phyloP scores from a whole-genome alignment of 2,888 invertebrate species.

The Neoaliturus tenellus region DNA sequence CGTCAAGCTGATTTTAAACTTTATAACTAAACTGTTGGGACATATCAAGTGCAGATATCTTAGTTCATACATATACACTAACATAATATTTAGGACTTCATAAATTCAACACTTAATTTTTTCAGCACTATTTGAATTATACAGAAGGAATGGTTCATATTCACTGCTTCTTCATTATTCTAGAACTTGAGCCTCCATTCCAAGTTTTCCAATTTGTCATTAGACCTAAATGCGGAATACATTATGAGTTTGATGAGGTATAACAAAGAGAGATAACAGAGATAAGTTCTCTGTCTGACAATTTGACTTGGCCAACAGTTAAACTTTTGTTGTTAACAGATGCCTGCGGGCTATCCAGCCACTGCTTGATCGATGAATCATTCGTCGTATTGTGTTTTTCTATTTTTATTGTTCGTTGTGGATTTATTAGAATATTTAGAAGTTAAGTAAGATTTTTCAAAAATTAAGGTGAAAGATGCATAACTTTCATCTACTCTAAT shows the following conservation, averaged over 20 bases:
- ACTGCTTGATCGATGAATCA: slow-evolving; percentile 16
- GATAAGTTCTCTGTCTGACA: slow-evolving; percentile 31
- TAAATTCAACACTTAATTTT: too few relatives aligned
- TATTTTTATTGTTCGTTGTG: too few relatives aligned
- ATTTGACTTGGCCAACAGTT: slow-evolving; percentile 32
- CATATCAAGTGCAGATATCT: too few relatives aligned
- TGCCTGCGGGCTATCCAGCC: slow-evolving; percentile 4
- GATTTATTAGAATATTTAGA: too few relatives aligned
- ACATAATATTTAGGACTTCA: too few relatives aligned
- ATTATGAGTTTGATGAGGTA: slow-evolving; percentile 35
- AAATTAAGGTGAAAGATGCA: too few relatives aligned
- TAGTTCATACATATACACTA: too few relatives aligned
- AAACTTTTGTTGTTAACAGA: slow-evolving; percentile 45
- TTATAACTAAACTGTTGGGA: too few relatives aligned
- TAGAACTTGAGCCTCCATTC: background rate
- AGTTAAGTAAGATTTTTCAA: too few relatives aligned
- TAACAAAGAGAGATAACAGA: slow-evolving; percentile 12
- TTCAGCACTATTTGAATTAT: too few relatives aligned
- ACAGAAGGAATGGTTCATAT: background rate
- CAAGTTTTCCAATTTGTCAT: slow-evolving; percentile 30
- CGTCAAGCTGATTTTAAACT: too few relatives aligned
- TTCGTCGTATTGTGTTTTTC: background rate
- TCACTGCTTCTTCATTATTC: background rate
- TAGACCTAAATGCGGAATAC: slow-evolving; percentile 22
- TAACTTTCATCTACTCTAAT: too few relatives aligned